Base-by-base conservation (phyloP, 2,888 invertebrate genomes). In the Hydrotaea cyrtoneurina region DNA sequence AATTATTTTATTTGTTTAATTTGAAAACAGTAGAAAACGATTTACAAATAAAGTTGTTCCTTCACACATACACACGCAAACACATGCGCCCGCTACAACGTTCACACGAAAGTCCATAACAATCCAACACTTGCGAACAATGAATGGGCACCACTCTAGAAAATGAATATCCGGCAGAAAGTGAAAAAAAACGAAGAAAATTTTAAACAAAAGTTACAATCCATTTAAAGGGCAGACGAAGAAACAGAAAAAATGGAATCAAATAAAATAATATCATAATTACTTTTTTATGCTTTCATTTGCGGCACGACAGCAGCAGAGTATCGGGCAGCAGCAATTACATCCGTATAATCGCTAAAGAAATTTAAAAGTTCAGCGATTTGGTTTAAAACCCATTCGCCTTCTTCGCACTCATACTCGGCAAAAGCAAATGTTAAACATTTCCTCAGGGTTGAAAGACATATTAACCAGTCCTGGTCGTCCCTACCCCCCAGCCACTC, bases 181-280 rank as follows among this genome's bases (percentile, higher is more conserved):
- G 21, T 5, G 23, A 7, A n/a, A 50, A 50, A 26, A 59, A 39
- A 1, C 1, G 11, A 13, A 3, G 39, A 39, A 39, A 31, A 21
- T 31, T 11, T 26, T 59, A 7, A 59, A 26, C 59, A 43, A 69
- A 66, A 69, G 69, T 69, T 46, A 69, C 69, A 69, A 69, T 69
- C 46, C 46, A 46, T 46, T 69, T 69, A 43, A 62, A 46, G 69
- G 46, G 46, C 69, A 46, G 46, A 66, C 36, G 19, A 55, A 19
- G 23, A 26, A 23, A 59, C 26, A 13, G 13, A 26, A 11, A 59
- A 59, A n/a, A 66, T 19, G 10, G 39, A 66, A 74, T 7, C 15
- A 57, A 66, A 26, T 69, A 36, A 57, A 77, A 66, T 50, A 62
- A 73, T 64, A 73, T 64, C 64, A 64, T 36, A 78, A 72, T 71